These are phyloP conservation scores for Drosophila melanogaster DNA, from an alignment of 1,140 invertebrate species.

Conservation along the genomic window Release_6_plus_ISO1_MT NT_037436.4:7369001-7369500, in stretches of 20 bases:
- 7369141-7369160: constrained; percentile 43
- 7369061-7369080: constrained; percentile 62
- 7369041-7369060: constrained; percentile 31
- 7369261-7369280: neutral
- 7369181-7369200: constrained; percentile 49
- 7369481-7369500: too few relatives aligned
- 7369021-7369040: constrained; percentile 75
- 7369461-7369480: too few relatives aligned
- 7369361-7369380: too few relatives aligned
- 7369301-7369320: neutral
- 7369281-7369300: constrained; percentile 1
- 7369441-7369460: too few relatives aligned
- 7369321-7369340: neutral
- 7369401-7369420: too few relatives aligned
- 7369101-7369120: constrained; percentile 54
- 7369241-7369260: neutral
- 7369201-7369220: constrained; percentile 58
- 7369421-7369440: too few relatives aligned
- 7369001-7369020: constrained; percentile 70
- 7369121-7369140: constrained; percentile 9
- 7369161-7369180: constrained; percentile 9
- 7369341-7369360: too few relatives aligned
- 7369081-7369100: constrained; percentile 41
- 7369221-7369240: constrained; percentile 45
- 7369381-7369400: too few relatives aligned